These are phyloP conservation scores for Meiosimyza decipiens DNA, from an alignment of 2,888 invertebrate genomes.

Conservation along the genomic window DNA sequence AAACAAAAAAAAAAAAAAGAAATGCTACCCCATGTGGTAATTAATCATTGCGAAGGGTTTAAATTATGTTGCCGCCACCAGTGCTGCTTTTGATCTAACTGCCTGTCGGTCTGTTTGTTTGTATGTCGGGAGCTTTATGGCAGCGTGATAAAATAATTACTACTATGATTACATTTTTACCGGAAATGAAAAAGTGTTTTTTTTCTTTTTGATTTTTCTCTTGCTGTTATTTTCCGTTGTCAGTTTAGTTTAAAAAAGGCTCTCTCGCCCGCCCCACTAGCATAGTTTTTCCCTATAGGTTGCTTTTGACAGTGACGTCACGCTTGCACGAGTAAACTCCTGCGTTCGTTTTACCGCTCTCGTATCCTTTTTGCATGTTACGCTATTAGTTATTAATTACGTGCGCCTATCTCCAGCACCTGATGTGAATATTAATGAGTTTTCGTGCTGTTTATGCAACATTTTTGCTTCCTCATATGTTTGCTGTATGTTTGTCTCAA, in stretches of 20 bases:
- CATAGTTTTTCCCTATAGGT: too few species aligned
- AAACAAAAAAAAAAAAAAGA: slow-evolving; percentile 10
- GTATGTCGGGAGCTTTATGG: slow-evolving; percentile 12
- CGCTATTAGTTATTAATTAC: slow-evolving; percentile 33
- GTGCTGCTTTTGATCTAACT: too few species aligned
- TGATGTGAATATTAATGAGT: slow-evolving; percentile 31
- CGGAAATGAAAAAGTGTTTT: slow-evolving; percentile 20
- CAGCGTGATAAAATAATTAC: slow-evolving; percentile 54
- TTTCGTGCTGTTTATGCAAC: not conserved
- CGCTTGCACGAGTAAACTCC: too few species aligned
- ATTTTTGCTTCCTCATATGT: slow-evolving; percentile 12
- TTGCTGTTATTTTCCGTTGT: not conserved
- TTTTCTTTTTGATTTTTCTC: not conserved
- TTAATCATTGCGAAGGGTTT: slow-evolving; percentile 30
- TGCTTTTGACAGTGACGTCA: not conserved
- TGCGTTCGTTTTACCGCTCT: not conserved
- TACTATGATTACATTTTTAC: slow-evolving; percentile 54
- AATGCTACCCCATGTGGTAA: slow-evolving; percentile 17
- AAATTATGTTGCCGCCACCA: slow-evolving; percentile 9
- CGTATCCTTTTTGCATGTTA: not conserved
- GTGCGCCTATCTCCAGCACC: slow-evolving; percentile 17
- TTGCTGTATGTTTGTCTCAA: slow-evolving; percentile 6
- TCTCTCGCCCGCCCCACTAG: not conserved
- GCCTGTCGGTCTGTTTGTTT: too few species aligned
- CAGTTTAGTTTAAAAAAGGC: too few species aligned